Evolutionary conservation across 2,113 vertebrate genomes (phyloP).

Genomic region (Cyprinodon variegatus): DNA sequence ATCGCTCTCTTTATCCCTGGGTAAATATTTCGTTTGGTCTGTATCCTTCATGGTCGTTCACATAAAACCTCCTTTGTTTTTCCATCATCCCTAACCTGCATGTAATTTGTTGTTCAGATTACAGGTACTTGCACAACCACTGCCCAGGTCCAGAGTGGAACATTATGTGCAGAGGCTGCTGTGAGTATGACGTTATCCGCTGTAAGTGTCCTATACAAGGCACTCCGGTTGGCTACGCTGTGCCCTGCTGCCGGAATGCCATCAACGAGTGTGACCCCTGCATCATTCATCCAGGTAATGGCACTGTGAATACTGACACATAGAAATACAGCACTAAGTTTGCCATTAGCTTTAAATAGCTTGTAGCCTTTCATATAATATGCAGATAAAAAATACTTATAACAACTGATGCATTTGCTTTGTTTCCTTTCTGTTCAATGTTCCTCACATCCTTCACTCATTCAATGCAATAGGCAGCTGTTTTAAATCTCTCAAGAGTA

Average conservation of each 20-base stretch:
- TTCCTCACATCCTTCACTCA: too few relatives aligned
- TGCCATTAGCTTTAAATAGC: background rate
- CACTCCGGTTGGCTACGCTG: constrained; percentile 91
- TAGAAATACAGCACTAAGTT: background rate
- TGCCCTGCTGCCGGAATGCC: constrained; percentile 96
- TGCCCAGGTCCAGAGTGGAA: constrained; percentile 97
- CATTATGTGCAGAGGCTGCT: constrained; percentile 95
- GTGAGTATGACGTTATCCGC: constrained; percentile 92
- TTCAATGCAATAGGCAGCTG: too few relatives aligned
- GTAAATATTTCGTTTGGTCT: background rate
- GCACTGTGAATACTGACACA: background rate
- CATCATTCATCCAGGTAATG: constrained; percentile 93
- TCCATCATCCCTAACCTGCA: background rate
- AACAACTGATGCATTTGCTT: background rate
- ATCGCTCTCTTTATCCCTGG: background rate
- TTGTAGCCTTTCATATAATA: background rate
- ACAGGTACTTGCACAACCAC: constrained; percentile 90
- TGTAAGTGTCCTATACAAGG: constrained; percentile 91
- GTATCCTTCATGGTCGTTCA: background rate
- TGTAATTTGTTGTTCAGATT: constrained; percentile 78
- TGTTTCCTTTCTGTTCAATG: background rate
- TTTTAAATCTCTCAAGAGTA: too few relatives aligned
- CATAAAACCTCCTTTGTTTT: background rate
- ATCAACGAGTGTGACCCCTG: constrained; percentile 95
- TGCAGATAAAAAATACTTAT: background rate